Base-by-base conservation (phyloP, 2,113 vertebrate species). In the human (Homo sapiens) region DNA sequence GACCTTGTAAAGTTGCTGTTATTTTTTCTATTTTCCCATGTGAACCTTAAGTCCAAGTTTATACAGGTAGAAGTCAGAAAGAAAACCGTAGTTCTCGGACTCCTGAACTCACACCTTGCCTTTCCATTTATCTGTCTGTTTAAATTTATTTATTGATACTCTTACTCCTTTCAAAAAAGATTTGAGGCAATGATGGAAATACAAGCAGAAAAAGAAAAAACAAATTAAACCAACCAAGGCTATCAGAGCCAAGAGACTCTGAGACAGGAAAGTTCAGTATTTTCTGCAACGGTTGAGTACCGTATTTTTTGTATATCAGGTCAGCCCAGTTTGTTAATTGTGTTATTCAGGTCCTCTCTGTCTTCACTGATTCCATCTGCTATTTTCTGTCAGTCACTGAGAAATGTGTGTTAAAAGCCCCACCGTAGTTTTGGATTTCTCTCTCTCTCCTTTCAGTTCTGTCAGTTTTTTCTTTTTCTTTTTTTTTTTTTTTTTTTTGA, bases 281-380 rank as follows among this genome's bases (percentile, higher is more conserved):
- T 35, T 43, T 35, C 40, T 4, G 1, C 52, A 17, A 0, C 0
- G 13, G 12, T 1, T 8, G 40, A 18, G 40, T 23, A 1, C 32
- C 8, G 14, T 0, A 38, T 23, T 59, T 68, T 9, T 0, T 4
- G 3, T 16, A 0, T 3, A 2, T 27, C n/a, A 9, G 48, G 27
- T 5, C 18, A 3, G 55, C 4, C 6, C 10, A 2, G 6, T 32
- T 27, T 52, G 35, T 30, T 11, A 0, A 20, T 5, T 12, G 0
- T 1, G 2, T 0, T 14, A 23, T 8, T 70, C 50, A 70, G 40
- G n/a, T 25, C 23, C 17, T 61, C 66, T 48, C 73, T 57, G 0
- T 55, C 66, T 66, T 45, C 45, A 12, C 45, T 6, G 11, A 35
- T 45, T 43, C 25, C 7, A 35, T 66, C 38, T 7, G 6, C 32